These are phyloP conservation scores for Meliscaeva auricollis DNA, from an alignment of 2,888 invertebrate species.

Conservation along the genomic window DNA sequence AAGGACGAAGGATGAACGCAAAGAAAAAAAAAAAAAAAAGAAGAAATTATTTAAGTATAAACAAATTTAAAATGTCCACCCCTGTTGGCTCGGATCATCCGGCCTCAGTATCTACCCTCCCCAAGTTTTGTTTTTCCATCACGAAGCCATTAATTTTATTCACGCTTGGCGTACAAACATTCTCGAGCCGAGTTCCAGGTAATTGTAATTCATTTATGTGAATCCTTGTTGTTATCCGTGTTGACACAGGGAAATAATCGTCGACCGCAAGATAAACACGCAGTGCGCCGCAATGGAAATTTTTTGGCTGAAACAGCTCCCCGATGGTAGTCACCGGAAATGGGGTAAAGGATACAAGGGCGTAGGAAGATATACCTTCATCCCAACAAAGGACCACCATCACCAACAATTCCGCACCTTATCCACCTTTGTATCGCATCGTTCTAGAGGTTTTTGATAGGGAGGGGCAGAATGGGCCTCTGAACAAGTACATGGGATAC, in stretches of 20 bases:
- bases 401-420: conserved; percentile 49
- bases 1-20: conserved; percentile 6
- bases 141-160: conserved; percentile 72
- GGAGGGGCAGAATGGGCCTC: neutral
- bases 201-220: conserved; percentile 76
- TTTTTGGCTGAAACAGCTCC: conserved; percentile 56
- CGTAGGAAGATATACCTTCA: conserved; percentile 9
- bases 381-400: conserved; percentile 26
- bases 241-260: conserved; percentile 76
- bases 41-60: conserved; percentile 40
- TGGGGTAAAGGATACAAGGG: conserved; percentile 45
- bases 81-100: neutral
- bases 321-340: conserved; percentile 5
- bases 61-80: conserved; percentile 56
- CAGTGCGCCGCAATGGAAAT: conserved; percentile 73
- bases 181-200: conserved; percentile 55
- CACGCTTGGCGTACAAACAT: conserved; percentile 71
- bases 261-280: conserved; percentile 76
- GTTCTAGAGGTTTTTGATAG: neutral
- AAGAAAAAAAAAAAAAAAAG: conserved; percentile 27
- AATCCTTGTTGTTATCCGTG: conserved; percentile 76
- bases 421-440: conserved; percentile 24
- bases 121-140: conserved; percentile 7
- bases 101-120: too few species aligned
- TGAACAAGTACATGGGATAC: neutral